Conservation (phyloP, 2,113 vertebrate genomes). For the Rhombomys opimus region DNA sequence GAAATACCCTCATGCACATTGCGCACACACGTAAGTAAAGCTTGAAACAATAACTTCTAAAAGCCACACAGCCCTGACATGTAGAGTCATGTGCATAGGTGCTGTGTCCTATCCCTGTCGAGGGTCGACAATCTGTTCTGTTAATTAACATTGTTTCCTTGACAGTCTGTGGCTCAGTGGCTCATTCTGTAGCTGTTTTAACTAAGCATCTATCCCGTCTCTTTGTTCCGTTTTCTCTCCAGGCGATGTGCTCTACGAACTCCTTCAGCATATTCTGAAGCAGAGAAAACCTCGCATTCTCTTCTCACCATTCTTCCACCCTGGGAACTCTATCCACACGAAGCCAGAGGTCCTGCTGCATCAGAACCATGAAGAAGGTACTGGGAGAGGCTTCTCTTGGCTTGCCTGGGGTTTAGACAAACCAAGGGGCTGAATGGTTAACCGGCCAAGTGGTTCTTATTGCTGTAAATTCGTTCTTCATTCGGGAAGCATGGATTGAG, state of each 20-base stretch:
- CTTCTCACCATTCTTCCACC: slow-evolving; percentile 94
- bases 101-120: neutral
- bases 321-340: slow-evolving; percentile 94
- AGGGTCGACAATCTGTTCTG: accelerated
- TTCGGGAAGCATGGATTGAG: neutral
- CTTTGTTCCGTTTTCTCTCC: slow-evolving; percentile 74
- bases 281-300: slow-evolving; percentile 94
- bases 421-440: neutral
- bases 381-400: neutral
- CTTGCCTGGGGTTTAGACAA: neutral
- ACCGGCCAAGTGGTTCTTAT: neutral
- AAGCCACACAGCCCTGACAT: neutral
- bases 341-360: slow-evolving; percentile 91
- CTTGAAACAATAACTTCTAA: neutral
- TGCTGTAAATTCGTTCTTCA: neutral
- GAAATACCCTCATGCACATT: neutral
- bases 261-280: slow-evolving; percentile 98
- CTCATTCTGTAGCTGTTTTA: neutral
- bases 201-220: neutral
- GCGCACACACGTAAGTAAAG: neutral
- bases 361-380: slow-evolving; percentile 97
- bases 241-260: slow-evolving; percentile 99
- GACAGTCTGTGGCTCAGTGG: accelerated
- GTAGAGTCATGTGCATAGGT: neutral
- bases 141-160: accelerated